Percentiles rank a stretch among this genome's conserved stretches.
Evolutionary conservation across 2,113 vertebrate genomes (phyloP).

Genomic region (Tragulus kanchil): DNA sequence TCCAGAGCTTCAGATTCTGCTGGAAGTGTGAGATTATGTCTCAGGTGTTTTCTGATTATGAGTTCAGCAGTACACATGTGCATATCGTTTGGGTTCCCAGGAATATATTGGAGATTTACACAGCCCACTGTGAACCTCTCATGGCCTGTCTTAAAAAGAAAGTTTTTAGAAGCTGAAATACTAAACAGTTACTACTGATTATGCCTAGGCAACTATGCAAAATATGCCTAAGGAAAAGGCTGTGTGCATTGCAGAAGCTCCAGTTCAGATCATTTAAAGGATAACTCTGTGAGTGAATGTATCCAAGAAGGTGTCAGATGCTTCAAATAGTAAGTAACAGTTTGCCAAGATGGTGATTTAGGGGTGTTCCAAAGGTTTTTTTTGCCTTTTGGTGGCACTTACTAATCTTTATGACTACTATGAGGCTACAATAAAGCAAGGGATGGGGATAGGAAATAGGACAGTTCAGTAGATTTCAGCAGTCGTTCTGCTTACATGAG

Average conservation of each 20-base stretch:
- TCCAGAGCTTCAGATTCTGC: background rate
- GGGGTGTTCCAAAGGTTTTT: background rate
- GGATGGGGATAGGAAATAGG: background rate
- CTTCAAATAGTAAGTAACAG: background rate
- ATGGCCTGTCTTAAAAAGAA: background rate
- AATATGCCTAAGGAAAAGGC: background rate
- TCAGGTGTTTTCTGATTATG: background rate
- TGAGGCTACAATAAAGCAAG: background rate
- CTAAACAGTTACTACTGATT: background rate
- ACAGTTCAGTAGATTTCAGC: background rate
- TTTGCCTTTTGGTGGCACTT: background rate
- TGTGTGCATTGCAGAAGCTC: background rate
- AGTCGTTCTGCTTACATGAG: background rate
- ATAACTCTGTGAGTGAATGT: background rate
- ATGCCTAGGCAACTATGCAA: background rate
- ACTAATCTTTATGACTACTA: background rate
- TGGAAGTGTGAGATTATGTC: background rate
- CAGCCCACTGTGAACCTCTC: background rate
- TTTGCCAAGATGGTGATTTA: background rate
- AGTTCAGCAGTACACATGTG: background rate
- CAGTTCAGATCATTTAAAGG: background rate
- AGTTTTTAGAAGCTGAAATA: background rate
- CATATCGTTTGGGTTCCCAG: background rate
- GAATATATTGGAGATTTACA: background rate
- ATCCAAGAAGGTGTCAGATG: background rate